Evolutionary conservation across 2,888 invertebrate genomes (phyloP).

Genomic region (Philereme transversata): DNA sequence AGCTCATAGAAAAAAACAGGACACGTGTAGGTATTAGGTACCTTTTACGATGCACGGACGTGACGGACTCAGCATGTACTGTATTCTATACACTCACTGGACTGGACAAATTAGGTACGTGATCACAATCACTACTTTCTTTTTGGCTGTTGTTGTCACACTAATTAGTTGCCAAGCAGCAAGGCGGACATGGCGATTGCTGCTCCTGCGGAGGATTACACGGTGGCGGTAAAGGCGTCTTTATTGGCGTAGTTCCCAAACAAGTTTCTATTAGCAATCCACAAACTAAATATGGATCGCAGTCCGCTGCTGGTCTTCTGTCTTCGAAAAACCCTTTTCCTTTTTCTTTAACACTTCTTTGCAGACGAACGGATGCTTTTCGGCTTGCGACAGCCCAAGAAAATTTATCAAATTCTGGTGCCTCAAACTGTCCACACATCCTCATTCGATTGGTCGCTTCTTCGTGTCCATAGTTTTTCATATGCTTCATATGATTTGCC

Average conservation of each 20-base stretch:
- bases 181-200: not conserved
- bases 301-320: conserved; percentile 94
- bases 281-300: conserved; percentile 90
- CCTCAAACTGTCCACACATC: conserved; percentile 97
- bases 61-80: too few species aligned
- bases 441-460: conserved; percentile 97
- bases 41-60: too few species aligned
- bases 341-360: conserved; percentile 93
- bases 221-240: conserved; percentile 1
- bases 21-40: too few species aligned
- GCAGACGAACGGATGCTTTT: conserved; percentile 95
- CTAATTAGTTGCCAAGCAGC: not conserved
- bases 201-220: conserved; percentile 2
- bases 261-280: conserved; percentile 80
- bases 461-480: conserved; percentile 94
- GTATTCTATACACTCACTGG: too few species aligned
- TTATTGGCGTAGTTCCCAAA: conserved; percentile 43
- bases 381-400: conserved; percentile 95
- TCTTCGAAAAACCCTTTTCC: conserved; percentile 97
- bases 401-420: conserved; percentile 97
- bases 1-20: too few species aligned
- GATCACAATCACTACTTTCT: too few species aligned
- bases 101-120: too few species aligned
- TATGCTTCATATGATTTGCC: conserved; percentile 94
- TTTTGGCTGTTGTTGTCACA: too few species aligned